These are phyloP conservation scores for Caranx ignobilis DNA, from an alignment of 2,113 vertebrate genomes.

Conservation along the genomic window DNA sequence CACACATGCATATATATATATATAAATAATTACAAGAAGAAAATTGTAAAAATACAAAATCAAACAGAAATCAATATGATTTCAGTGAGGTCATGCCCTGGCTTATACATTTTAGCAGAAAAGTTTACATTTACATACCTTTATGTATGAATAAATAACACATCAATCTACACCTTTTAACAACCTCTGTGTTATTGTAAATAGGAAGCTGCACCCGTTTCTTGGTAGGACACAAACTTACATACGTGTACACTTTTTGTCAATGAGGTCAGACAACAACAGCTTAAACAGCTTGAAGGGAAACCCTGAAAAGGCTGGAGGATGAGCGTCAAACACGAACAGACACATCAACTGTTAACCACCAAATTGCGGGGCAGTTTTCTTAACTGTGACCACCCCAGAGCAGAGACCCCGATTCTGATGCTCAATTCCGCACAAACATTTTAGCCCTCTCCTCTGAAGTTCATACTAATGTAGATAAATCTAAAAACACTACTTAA, in stretches of 20 bases:
- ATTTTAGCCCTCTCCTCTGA: background rate
- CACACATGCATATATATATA: background rate
- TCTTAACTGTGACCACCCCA: conserved; percentile 6
- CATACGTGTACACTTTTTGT: background rate
- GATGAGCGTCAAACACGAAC: conserved; percentile 12
- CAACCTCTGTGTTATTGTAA: background rate
- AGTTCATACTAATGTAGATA: background rate
- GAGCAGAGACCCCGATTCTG: background rate
- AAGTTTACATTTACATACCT: no score
- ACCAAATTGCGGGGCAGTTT: conserved; percentile 1
- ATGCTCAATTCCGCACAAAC: conserved; percentile 1
- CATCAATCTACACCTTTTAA: background rate
- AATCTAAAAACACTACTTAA: conserved; percentile 4
- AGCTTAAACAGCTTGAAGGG: background rate
- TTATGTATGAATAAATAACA: background rate
- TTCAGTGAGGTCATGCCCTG: no score
- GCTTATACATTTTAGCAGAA: no score
- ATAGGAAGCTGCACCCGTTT: conserved; percentile 2
- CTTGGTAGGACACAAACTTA: background rate
- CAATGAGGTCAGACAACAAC: background rate
- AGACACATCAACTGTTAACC: conserved; percentile 13
- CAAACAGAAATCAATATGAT: no score
- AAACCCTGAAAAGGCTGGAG: background rate
- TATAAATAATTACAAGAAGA: background rate
- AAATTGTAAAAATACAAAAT: background rate